phyloP scores from a whole-genome alignment of 2,113 vertebrate genomes.

The Grammomys dolichurus region DNA sequence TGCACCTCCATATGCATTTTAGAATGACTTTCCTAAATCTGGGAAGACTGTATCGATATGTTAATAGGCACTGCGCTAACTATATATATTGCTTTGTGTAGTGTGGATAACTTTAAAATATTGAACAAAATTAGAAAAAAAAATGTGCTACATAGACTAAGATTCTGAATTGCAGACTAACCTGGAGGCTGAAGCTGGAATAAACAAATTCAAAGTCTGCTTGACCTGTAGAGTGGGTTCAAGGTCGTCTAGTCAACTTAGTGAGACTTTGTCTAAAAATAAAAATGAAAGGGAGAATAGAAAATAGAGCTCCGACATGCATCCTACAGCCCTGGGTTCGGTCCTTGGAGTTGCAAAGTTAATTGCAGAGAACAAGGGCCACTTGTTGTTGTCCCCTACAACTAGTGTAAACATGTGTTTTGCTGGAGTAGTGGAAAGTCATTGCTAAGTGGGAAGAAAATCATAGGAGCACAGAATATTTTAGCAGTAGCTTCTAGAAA shows the following conservation, averaged over 20 bases:
- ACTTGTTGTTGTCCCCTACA: not conserved
- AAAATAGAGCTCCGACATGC: not conserved
- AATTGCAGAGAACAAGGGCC: not conserved
- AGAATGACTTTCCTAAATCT: not conserved
- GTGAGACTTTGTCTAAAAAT: not conserved
- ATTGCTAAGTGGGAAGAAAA: not conserved
- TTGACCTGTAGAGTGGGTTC: not conserved
- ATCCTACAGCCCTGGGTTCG: too few relatives aligned
- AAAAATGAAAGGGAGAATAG: not conserved
- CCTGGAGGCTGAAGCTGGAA: not conserved
- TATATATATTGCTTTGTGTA: not conserved
- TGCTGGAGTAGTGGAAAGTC: conserved; percentile 54
- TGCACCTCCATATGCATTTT: not conserved
- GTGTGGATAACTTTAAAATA: not conserved
- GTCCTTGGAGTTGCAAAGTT: too few relatives aligned
- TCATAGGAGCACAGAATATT: conserved; percentile 27
- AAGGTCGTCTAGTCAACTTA: not conserved
- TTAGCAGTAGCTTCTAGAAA: not conserved
- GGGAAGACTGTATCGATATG: not conserved
- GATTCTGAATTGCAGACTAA: not conserved
- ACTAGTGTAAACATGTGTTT: not conserved
- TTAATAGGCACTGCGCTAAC: not conserved
- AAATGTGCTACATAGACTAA: not conserved
- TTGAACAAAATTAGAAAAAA: not conserved
- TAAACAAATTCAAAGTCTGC: not conserved